Evolutionary conservation across 2,888 invertebrate species (phyloP).

Genomic region (Epinotia nisella): DNA sequence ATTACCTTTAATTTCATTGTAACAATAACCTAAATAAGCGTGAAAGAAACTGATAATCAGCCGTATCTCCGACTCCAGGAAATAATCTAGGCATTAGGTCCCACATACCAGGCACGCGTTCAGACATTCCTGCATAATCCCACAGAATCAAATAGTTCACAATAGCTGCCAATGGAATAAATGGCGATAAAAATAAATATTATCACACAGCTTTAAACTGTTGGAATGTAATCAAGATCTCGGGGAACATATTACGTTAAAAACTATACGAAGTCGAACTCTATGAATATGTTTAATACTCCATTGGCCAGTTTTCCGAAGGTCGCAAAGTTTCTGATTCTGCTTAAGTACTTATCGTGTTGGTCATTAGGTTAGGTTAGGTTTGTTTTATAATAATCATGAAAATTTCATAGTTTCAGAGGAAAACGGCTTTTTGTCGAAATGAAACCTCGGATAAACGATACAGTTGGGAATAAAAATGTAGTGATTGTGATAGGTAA

Average conservation of each 20-base stretch:
- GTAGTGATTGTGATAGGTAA: too few relatives aligned
- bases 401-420: too few relatives aligned
- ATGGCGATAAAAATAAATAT: slow-evolving; percentile 16
- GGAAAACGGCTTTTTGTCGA: too few relatives aligned
- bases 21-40: background rate
- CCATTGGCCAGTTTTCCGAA: too few relatives aligned
- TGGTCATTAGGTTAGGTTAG: too few relatives aligned
- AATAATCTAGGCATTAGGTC: slow-evolving; percentile 4
- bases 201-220: slow-evolving; percentile 8
- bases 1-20: background rate
- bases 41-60: background rate
- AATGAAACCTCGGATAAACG: too few relatives aligned
- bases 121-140: slow-evolving; percentile 26
- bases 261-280: background rate
- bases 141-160: slow-evolving; percentile 5
- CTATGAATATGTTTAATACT: background rate
- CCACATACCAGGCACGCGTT: slow-evolving; percentile 11
- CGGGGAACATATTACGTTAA: too few relatives aligned
- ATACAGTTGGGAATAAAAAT: too few relatives aligned
- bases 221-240: background rate
- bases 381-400: too few relatives aligned
- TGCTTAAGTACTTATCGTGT: too few relatives aligned
- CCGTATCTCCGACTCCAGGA: background rate
- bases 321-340: too few relatives aligned
- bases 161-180: slow-evolving; percentile 18